Conservation (phyloP, 2,888 invertebrate genomes). For the Epirrhoe alternata region DNA sequence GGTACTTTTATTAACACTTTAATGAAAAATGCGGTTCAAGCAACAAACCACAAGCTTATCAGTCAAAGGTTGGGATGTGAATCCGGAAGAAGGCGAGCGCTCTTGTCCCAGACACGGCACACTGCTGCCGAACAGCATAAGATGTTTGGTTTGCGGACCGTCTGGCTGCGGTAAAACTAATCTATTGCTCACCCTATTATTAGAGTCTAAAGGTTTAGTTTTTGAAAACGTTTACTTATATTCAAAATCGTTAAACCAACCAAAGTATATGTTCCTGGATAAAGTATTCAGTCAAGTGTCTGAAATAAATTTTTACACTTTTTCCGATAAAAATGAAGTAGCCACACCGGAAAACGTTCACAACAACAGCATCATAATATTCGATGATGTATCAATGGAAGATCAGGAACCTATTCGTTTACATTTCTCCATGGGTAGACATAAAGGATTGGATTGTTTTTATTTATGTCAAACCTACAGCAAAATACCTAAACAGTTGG, state of each 20-base stretch:
- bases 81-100: no score
- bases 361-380: conserved; percentile 31
- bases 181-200: conserved; percentile 36
- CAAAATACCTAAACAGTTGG: conserved; percentile 49
- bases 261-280: conserved; percentile 23
- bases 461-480: conserved; percentile 48
- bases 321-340: conserved; percentile 2
- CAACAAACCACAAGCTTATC: conserved; percentile 1
- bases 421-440: conserved; percentile 31
- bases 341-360: conserved; percentile 25
- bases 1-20: background rate
- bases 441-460: conserved; percentile 44
- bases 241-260: conserved; percentile 31
- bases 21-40: background rate
- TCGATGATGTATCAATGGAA: conserved; percentile 39
- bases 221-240: conserved; percentile 34
- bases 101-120: background rate
- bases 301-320: conserved; percentile 4
- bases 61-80: background rate
- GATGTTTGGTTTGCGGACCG: conserved; percentile 38
- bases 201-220: conserved; percentile 26
- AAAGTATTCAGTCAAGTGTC: conserved; percentile 15
- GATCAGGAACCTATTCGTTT: conserved; percentile 27
- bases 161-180: conserved; percentile 45
- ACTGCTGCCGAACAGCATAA: conserved; percentile 29